Evolutionary conservation across 2,888 invertebrate species (phyloP).

Genomic region (Pristionchus fissidentatus): DNA sequence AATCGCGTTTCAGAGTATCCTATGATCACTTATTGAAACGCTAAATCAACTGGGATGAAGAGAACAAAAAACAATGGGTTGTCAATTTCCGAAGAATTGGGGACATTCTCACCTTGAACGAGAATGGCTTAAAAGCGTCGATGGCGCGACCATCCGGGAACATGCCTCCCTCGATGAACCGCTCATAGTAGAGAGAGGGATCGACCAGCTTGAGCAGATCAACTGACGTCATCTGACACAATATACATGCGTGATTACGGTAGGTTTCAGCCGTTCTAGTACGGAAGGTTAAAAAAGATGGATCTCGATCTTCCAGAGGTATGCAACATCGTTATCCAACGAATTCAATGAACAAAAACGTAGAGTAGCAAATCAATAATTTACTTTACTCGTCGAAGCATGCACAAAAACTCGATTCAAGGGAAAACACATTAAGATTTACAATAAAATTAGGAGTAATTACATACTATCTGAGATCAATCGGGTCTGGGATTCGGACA

Average conservation of each 20-base stretch:
- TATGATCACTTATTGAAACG: no score
- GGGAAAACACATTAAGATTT: neutral
- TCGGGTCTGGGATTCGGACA: neutral
- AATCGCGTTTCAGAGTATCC: no score
- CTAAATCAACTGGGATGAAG: no score
- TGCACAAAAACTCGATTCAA: neutral
- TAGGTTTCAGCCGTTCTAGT: no score
- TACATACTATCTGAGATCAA: conserved; percentile 17
- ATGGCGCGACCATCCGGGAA: conserved; percentile 48
- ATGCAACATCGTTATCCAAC: neutral
- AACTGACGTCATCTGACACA: conserved; percentile 45
- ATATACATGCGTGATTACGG: no score
- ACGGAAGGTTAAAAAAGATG: no score
- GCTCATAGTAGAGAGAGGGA: conserved; percentile 46
- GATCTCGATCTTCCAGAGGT: neutral
- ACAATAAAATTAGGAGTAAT: neutral
- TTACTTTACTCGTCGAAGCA: conserved; percentile 15
- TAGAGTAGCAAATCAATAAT: neutral
- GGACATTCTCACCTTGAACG: conserved; percentile 39
- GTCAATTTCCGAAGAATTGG: neutral
- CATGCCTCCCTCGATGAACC: conserved; percentile 45
- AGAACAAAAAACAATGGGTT: neutral
- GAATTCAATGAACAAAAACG: neutral
- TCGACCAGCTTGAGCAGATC: conserved; percentile 48
- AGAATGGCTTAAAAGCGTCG: conserved; percentile 47